Conservation (phyloP, 2,888 invertebrate species). For the Clistopyga incitator region DNA sequence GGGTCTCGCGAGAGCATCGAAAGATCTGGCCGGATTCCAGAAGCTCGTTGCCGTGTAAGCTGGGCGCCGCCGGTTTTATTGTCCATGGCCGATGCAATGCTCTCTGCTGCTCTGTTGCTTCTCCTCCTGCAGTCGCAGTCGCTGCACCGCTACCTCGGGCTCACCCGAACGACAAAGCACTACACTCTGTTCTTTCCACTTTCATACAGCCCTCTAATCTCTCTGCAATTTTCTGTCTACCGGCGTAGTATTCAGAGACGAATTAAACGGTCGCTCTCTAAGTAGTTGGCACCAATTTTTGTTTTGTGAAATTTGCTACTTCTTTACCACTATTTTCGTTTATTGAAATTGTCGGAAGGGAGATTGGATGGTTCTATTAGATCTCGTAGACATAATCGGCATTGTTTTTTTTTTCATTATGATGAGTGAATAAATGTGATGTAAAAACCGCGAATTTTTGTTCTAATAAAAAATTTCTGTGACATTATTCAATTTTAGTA, state of each 20-base stretch:
- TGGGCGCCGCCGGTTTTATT: constrained; percentile 66
- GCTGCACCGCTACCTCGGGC: constrained; percentile 1
- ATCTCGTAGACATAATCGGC: no score
- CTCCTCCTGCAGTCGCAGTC: constrained; percentile 36
- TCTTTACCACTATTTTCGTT: no score
- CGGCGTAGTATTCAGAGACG: not conserved
- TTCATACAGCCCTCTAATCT: not conserved
- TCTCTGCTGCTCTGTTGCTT: constrained; percentile 26
- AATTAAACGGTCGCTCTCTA: not conserved
- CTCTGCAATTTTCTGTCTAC: not conserved
- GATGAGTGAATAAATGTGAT: no score
- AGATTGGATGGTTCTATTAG: no score
- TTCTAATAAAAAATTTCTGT: no score
- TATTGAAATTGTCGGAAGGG: no score
- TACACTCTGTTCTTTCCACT: not conserved
- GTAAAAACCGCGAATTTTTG: no score
- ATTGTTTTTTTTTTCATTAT: no score
- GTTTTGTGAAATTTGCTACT: no score
- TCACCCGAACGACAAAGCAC: not conserved
- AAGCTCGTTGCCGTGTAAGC: constrained; percentile 62
- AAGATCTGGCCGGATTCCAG: constrained; percentile 69
- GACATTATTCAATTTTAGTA: no score
- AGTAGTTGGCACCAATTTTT: not conserved
- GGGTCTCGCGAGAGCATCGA: constrained; percentile 34
- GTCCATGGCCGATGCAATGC: constrained; percentile 52